Percentiles rank a stretch among this genome's conserved stretches.
Evolutionary conservation across 2,797 vertebrate genomes (phyloP).

Genomic region (Centropyge bicolor): DNA sequence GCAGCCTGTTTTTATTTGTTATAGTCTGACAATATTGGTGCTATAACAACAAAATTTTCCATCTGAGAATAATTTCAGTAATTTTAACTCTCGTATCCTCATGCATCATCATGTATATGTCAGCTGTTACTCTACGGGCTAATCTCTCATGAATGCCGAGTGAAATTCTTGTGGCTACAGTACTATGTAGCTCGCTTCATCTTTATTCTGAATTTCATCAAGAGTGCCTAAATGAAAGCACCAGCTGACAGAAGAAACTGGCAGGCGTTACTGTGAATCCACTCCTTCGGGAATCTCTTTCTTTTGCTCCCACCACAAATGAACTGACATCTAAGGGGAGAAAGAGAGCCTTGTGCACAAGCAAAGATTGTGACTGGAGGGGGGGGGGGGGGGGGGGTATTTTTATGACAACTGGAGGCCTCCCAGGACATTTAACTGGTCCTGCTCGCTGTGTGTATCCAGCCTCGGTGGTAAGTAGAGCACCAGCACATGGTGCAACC

Average conservation of each 20-base stretch:
- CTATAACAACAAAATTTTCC: conserved; percentile 6
- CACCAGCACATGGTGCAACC: conserved; percentile 47
- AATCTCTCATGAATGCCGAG: conserved; percentile 39
- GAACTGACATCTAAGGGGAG: conserved; percentile 81
- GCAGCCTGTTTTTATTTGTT: background rate
- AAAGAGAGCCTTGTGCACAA: conserved; percentile 72
- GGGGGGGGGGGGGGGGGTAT: conserved; percentile 46
- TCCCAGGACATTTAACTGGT: conserved; percentile 74
- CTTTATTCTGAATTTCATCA: conserved; percentile 74
- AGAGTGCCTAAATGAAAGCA: conserved; percentile 76
- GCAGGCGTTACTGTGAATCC: conserved; percentile 78
- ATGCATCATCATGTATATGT: conserved; percentile 24
- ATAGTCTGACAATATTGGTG: conserved; percentile 12
- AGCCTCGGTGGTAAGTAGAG: conserved; percentile 62
- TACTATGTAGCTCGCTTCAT: conserved; percentile 48
- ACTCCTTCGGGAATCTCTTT: conserved; percentile 78
- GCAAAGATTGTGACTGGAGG: conserved; percentile 70
- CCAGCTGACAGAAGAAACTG: conserved; percentile 79
- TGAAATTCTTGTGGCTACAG: conserved; percentile 40
- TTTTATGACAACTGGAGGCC: conserved; percentile 75
- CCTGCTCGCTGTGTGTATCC: conserved; percentile 60
- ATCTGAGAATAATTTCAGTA: conserved; percentile 22
- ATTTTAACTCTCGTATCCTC: conserved; percentile 23
- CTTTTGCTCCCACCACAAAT: conserved; percentile 76
- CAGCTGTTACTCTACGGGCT: conserved; percentile 5